Base-by-base conservation (phyloP, 2,888 invertebrate genomes). In the Drosophila prostipennis region DNA sequence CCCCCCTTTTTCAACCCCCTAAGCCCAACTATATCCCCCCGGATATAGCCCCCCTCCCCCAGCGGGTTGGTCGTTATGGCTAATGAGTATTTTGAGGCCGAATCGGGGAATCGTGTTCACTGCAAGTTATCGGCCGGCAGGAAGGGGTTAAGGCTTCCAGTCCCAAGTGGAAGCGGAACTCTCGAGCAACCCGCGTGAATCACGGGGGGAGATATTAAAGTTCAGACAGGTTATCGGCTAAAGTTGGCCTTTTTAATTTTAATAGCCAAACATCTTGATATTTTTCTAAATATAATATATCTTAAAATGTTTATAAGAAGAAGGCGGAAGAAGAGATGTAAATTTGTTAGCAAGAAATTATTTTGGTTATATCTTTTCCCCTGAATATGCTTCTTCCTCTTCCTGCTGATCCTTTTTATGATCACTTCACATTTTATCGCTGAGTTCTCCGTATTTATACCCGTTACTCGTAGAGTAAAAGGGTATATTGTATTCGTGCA, bases 31-130 rank as follows among this genome's bases (percentile, higher is more conserved):
- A 26, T 16, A 29, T 23, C 42, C 42, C 42, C 19, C 42, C 42
- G 42, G 42, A 43, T 43, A 26, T 26, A 1, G 11, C 7, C 13
- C 5, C 45, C 5, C 42, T 6, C 56, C 7, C 75, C 67, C 68
- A 54, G 26, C 34, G 8, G 49, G 68, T 36, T 64, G 76, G 78
- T 83, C 81, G 83, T 82, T 82, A 86, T 86, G 60, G 83, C 86
- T 82, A 82, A 82, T 82, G 81, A 82, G 86, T 80, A 86, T 83
- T 85, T 74, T 78, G 78, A 52, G 55, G 49, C 80, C 52, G 76
- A 71, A 70, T 65, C 51, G 60, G 57, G 45, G 58, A 48, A 37
- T 40, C 39, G 64, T 46, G 48, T 40, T 48, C 48, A 13, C 52
- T 37, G 64, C 64, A 54, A 61, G 40, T 34, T 56, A 40, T 48